Evolutionary conservation across 2,888 invertebrate species (phyloP), one percentile per base, ranked within the genome.

Genomic region (Leptodirus hochenwartii): DNA sequence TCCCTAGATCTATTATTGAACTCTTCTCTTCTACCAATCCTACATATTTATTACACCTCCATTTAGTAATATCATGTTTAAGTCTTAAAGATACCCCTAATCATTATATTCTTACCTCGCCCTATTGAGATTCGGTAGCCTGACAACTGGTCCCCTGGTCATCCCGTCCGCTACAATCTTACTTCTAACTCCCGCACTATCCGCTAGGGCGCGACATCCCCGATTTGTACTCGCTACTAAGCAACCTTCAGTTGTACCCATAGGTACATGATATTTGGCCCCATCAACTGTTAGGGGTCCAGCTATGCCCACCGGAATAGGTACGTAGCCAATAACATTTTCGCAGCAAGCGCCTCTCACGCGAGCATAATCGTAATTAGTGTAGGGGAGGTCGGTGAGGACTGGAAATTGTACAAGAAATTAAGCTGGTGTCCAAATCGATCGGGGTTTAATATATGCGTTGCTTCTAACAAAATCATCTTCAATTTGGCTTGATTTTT

Each of bases 211-310:
- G 42, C 87, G 70, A 43, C 95, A 91, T 4, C 98, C 98, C 37
- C 98, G 69, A 56, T 95, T 96, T 0, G 95, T 93, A 20, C 90
- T 91, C 1, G 96, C 98, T 0, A 98, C 85, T 30, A 99, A 60
- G 33, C 95, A 96, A 0, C 98, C 98, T 59, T 98, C 98, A 0
- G 98, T 98, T 1, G 98, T 99, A 4, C 96, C 95, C 90, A 99
- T 84, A 4, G 98, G 98, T 27, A 98, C 77, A 56, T 78, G 74
- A 44, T 79, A 74, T 14, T 68, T 51, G 38, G 70, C 64, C 0
- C 78, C 82, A 52, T 96, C 87, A 2, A 96, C 61, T 1, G 75
- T 54, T 14, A 98, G 58, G 0, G 98, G 98, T 0, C 98, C 98
- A 2, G 87, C 96, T 39, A 88, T 76, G 0, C 98, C 98, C 0